A percentile compares a stretch with the other conserved stretches of the same genome.
Evolutionary conservation across 2,113 vertebrate species (phyloP).

Genomic region (Ictidomys tridecemlineatus): DNA sequence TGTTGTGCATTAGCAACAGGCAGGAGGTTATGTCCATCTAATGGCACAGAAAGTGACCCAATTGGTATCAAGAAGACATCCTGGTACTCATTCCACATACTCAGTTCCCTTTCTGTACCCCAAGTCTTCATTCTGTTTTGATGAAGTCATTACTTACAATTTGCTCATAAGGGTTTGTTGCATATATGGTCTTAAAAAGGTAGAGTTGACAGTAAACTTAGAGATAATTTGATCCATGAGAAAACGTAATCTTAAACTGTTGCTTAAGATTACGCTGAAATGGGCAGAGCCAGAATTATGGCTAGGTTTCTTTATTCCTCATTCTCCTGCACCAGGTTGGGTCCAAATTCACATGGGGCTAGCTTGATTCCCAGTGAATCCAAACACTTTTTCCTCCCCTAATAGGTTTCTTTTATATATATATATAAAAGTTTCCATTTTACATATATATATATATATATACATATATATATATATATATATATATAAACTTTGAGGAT

Average conservation of each 20-base stretch:
- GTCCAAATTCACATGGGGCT: no score
- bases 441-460: neutral
- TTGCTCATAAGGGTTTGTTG: neutral
- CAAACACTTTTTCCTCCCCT: neutral
- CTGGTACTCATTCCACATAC: neutral
- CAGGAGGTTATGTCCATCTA: neutral
- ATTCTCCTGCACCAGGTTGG: rapidly evolving
- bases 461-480: neutral
- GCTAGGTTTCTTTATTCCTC: no score
- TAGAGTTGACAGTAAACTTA: neutral
- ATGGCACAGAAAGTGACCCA: neutral
- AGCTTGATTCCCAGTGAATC: neutral
- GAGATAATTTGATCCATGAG: neutral
- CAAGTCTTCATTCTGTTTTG: neutral
- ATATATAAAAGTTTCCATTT: neutral
- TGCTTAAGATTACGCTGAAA: neutral
- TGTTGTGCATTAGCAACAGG: neutral
- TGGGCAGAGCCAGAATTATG: rapidly evolving
- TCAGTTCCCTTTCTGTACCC: neutral
- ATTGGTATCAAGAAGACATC: neutral
- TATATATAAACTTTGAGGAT: neutral
- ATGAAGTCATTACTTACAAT: neutral
- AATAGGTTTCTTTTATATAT: neutral
- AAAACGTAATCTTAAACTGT: neutral
- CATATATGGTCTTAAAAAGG: slow-evolving; percentile 11